A percentile compares a stretch with the other conserved stretches of the same genome.
phyloP scores from a whole-genome alignment of 1,140 invertebrate genomes.

The Caenorhabditis latens region DNA sequence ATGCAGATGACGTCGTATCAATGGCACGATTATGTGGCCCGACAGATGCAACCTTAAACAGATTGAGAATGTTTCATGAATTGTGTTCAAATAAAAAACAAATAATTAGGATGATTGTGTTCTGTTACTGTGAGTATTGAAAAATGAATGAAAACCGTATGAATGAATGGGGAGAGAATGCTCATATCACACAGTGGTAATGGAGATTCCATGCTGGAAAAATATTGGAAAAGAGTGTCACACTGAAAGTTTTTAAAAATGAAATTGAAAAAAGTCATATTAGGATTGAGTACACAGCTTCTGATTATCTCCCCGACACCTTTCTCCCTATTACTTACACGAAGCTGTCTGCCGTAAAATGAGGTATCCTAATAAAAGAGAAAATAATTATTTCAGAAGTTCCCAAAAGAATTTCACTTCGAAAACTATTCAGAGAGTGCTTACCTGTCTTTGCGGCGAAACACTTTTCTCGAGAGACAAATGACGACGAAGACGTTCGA shows the following conservation, averaged over 20 bases:
- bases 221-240: not conserved
- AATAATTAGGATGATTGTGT: conserved; percentile 13
- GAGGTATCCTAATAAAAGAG: conserved; percentile 29
- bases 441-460: conserved; percentile 61
- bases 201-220: conserved; percentile 41
- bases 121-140: conserved; percentile 1
- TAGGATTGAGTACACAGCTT: conserved; percentile 7
- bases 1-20: conserved; percentile 31
- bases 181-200: conserved; percentile 44
- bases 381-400: conserved; percentile 2
- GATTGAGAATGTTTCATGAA: not conserved
- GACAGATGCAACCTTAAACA: conserved; percentile 50
- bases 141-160: not conserved
- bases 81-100: not conserved
- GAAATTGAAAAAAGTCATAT: not conserved
- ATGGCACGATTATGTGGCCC: conserved; percentile 17
- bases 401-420: not conserved
- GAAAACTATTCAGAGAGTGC: not conserved
- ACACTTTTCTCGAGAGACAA: conserved; percentile 67
- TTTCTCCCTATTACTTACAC: conserved; percentile 20
- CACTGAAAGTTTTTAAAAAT: conserved; percentile 9
- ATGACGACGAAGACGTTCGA: conserved; percentile 68
- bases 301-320: conserved; percentile 14
- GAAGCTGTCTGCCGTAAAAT: conserved; percentile 52
- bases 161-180: not conserved